Evolutionary conservation across 2,888 invertebrate species (phyloP), one percentile per base, ranked within the genome.

Genomic region (Scaptomyza reducta): DNA sequence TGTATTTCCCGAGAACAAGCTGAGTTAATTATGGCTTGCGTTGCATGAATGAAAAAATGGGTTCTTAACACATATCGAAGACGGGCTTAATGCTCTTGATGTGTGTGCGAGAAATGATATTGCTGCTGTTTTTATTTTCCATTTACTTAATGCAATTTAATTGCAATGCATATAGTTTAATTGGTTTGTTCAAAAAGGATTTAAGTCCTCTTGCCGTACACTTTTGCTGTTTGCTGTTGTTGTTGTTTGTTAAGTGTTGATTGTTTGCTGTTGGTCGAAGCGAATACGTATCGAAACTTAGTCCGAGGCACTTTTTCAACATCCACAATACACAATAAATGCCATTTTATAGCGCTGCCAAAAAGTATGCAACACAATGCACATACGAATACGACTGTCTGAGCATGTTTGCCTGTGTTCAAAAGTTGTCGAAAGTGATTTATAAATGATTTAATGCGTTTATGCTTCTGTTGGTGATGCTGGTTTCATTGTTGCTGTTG

Each of bases 401-500:
- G 40, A 14, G 45, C 50, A 40, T 11, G 42, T 11, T n/a, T 38
- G 45, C 14, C 27, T 10, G 27, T 49, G 40, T 51, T 3, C 22
- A 51, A 53, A 63, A 65, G 49, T 73, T 57, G 60, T 73, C 60
- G 65, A 65, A 73, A 70, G 51, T 74, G 70, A 73, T 74, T 73
- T 73, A 73, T 74, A 70, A 58, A 51, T 70, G 70, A 65, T 73
- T 73, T 73, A 73, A 73, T 73, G 70, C 60, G 54, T 60, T 73
- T 47, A 46, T 47, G 53, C 33, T 49, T 49, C 44, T 50, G 54
- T 33, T 47, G 38, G 10, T 33, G 51, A 42, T 54, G 53, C 50
- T 45, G 60, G 29, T 40, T 29, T 29, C 57, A 31, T 40, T n/a
- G 45, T 25, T 47, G 42, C n/a, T 51, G 49, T 18, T 58, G 38